A percentile compares a stretch with the other conserved stretches of the same genome.
phyloP scores from a whole-genome alignment of 1,140 invertebrate genomes.

The Melitaea cinxia region DNA sequence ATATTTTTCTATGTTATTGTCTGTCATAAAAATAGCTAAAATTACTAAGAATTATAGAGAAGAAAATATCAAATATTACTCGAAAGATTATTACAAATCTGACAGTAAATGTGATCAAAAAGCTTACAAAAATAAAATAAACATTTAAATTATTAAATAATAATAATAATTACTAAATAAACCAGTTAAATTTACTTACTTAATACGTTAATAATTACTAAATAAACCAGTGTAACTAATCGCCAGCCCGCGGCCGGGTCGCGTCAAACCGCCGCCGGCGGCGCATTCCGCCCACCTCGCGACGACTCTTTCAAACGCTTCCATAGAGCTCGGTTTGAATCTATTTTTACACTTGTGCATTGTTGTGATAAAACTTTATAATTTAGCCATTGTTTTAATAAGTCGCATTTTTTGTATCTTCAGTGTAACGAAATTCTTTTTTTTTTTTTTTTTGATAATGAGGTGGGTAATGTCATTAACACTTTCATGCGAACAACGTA shows the following conservation, averaged over 20 bases:
- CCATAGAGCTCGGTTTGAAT: slow-evolving; percentile 12
- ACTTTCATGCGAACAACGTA: too few species aligned
- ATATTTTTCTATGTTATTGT: too few species aligned
- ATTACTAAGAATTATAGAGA: too few species aligned
- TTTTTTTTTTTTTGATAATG: too few species aligned
- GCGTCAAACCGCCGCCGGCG: slow-evolving; percentile 28
- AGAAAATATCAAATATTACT: background rate
- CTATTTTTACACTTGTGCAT: slow-evolving; percentile 14
- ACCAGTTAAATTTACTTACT: too few species aligned
- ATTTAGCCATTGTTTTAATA: background rate
- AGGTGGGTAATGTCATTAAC: too few species aligned
- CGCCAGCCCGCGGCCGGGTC: slow-evolving; percentile 19
- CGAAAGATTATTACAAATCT: background rate
- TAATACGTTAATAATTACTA: slow-evolving; percentile 33
- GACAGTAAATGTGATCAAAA: background rate
- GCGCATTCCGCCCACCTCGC: slow-evolving; percentile 13
- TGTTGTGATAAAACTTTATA: too few species aligned
- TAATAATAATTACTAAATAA: slow-evolving; percentile 36
- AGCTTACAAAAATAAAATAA: slow-evolving; percentile 8
- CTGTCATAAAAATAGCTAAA: background rate
- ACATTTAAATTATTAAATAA: slow-evolving; percentile 12
- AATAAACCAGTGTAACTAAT: slow-evolving; percentile 34
- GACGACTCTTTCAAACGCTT: slow-evolving; percentile 18
- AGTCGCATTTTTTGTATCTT: too few species aligned
- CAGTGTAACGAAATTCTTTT: too few species aligned